Conservation (phyloP, 2,888 invertebrate species). For the Drosophila mayaguana region DNA sequence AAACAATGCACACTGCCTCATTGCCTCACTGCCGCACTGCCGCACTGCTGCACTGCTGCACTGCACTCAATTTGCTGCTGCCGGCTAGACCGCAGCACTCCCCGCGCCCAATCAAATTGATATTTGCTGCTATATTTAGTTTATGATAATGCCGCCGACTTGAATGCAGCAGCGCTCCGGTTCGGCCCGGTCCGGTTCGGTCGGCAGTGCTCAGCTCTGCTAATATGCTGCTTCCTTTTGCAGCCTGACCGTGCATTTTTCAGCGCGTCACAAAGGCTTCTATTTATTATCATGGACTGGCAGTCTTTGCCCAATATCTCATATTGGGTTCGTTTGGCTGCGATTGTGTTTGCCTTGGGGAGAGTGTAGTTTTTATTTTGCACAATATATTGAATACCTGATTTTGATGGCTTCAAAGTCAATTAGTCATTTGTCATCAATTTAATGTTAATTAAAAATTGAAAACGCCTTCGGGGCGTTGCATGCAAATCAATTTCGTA, state of each 20-base stretch:
- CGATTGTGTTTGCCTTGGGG: conserved; percentile 35
- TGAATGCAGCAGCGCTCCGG: conserved; percentile 26
- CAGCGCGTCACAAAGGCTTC: conserved; percentile 44
- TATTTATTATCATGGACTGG: conserved; percentile 63
- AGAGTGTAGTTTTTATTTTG: conserved; percentile 35
- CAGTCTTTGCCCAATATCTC: conserved; percentile 32
- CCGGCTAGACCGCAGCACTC: conserved; percentile 40
- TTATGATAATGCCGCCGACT: conserved; percentile 77
- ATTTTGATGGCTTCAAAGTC: conserved; percentile 61
- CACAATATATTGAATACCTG: conserved; percentile 22
- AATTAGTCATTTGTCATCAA: conserved; percentile 64
- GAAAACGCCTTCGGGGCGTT: conserved; percentile 14
- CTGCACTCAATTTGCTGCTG: conserved; percentile 53
- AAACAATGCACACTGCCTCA: conserved; percentile 56
- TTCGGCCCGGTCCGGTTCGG: conserved; percentile 24
- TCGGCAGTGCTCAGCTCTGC: conserved; percentile 19
- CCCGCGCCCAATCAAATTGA: conserved; percentile 74
- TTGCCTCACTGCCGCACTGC: conserved; percentile 7
- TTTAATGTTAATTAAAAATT: conserved; percentile 36
- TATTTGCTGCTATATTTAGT: conserved; percentile 81
- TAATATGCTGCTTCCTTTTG: conserved; percentile 70
- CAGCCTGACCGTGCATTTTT: conserved; percentile 43
- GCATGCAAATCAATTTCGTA: conserved; percentile 36
- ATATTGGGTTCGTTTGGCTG: conserved; percentile 26
- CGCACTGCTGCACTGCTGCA: background rate